Evolutionary conservation across 2,888 invertebrate genomes (phyloP), one percentile per base, ranked within the genome.

Genomic region (Zootermopsis nevadensis): DNA sequence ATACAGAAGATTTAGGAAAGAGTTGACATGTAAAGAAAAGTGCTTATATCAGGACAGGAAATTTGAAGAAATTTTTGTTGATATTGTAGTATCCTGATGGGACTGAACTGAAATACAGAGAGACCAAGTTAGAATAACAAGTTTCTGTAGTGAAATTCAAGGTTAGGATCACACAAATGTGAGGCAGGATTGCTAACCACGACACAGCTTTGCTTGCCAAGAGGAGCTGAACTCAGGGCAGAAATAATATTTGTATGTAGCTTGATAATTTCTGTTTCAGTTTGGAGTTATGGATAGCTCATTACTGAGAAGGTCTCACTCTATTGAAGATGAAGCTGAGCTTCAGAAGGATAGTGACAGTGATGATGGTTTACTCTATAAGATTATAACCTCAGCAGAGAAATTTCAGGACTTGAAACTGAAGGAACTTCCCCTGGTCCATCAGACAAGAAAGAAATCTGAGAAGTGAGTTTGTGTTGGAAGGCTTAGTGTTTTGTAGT

Each of bases 371-470:
- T 31, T 35, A 74, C 38, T 74, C 7, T 42, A 67, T 30, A 60
- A 77, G 42, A 74, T 82, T 27, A 35, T 38, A 66, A 74, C 27
- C 22, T 80, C 80, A 22, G 30, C 80, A 42, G 83, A 80, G 38
- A 72, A 42, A 19, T 30, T 74, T 15, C 55, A 42, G n/a, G 72
- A 83, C 22, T 38, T 83, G 8, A 83, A 83, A 33, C 74, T 83
- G 27, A 84, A 82, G 48, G 83, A 84, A 76, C 84, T 84, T 77
- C 84, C 84, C n/a, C 69, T 80, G 33, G 84, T 84, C 27, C 84
- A 84, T 74, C 81, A 82, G 31, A 69, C 53, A 30, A 66, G 76
- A 69, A 84, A 83, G 77, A 84, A 84, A 31, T 55, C 79, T 80
- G 83, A 84, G 74, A 82, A 55, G 84, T 84, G 80, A 83, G 53